Percentiles rank a stretch among this genome's conserved stretches.
These are phyloP conservation scores for Epinephelus coioides DNA, from an alignment of 2,797 vertebrate genomes.

Conservation along the genomic window DNA sequence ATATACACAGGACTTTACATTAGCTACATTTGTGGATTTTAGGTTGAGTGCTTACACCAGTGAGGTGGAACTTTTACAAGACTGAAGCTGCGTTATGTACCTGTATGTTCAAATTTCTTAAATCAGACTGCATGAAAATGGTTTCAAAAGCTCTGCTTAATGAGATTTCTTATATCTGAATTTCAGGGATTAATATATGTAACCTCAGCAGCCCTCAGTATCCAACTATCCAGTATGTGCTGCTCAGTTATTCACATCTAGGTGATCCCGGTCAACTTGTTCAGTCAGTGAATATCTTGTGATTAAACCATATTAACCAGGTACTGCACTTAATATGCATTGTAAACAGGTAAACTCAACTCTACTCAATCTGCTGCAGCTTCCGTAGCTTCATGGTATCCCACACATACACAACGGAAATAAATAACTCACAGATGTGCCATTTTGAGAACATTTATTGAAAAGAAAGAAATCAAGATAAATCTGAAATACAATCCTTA, in stretches of 20 bases:
- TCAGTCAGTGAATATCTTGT: constrained; percentile 3
- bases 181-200: not conserved
- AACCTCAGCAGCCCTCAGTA: not conserved
- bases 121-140: not conserved
- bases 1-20: not conserved
- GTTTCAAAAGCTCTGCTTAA: not conserved
- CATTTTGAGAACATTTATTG: constrained; percentile 80
- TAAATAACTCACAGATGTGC: not conserved
- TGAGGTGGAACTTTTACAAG: not conserved
- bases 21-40: not conserved
- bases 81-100: too few relatives aligned
- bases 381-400: not conserved
- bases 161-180: not conserved
- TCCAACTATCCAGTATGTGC: not conserved
- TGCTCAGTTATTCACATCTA: not conserved
- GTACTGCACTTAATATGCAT: too few relatives aligned
- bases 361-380: not conserved
- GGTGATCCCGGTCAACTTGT: not conserved
- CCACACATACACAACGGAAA: not conserved
- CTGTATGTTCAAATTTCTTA: not conserved
- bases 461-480: constrained; percentile 75
- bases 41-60: not conserved
- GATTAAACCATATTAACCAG: not conserved
- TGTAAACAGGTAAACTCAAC: too few relatives aligned
- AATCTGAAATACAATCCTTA: constrained; percentile 76